A percentile compares a stretch with the other conserved stretches of the same genome.
Conservation (phyloP, 2,113 vertebrate genomes). For the Anguilla japonica region DNA sequence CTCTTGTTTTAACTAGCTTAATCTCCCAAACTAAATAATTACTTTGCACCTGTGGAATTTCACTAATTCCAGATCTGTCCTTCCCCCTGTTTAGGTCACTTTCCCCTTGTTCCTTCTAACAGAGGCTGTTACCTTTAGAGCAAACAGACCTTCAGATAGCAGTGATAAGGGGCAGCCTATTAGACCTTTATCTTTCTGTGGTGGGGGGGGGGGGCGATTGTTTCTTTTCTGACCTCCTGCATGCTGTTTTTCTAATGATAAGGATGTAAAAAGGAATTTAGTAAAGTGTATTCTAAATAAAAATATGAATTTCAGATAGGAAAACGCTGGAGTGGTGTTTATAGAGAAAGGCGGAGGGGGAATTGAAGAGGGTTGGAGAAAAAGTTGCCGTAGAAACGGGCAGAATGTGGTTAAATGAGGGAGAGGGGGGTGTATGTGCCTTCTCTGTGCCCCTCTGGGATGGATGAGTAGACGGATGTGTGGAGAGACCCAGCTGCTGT, state of each 20-base stretch:
- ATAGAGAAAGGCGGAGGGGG: background rate
- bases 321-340: no score
- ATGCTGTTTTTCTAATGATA: background rate
- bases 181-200: background rate
- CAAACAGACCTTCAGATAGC: background rate
- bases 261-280: no score
- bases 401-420: background rate
- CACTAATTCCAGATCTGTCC: background rate
- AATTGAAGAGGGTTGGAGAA: background rate
- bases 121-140: background rate
- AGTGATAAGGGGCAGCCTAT: background rate
- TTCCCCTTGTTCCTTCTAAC: background rate
- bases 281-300: no score
- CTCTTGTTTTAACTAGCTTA: background rate
- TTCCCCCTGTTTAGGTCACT: background rate
- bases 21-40: conserved; percentile 32
- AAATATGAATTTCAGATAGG: no score
- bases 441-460: background rate
- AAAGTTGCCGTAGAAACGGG: background rate
- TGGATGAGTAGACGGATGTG: background rate
- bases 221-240: background rate
- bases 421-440: background rate
- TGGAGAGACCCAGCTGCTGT: background rate
- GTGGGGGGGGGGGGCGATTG: background rate
- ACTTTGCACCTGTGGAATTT: conserved; percentile 25